These are phyloP conservation scores for Ophraella communa DNA, from an alignment of 2,888 invertebrate species.

Conservation along the genomic window DNA sequence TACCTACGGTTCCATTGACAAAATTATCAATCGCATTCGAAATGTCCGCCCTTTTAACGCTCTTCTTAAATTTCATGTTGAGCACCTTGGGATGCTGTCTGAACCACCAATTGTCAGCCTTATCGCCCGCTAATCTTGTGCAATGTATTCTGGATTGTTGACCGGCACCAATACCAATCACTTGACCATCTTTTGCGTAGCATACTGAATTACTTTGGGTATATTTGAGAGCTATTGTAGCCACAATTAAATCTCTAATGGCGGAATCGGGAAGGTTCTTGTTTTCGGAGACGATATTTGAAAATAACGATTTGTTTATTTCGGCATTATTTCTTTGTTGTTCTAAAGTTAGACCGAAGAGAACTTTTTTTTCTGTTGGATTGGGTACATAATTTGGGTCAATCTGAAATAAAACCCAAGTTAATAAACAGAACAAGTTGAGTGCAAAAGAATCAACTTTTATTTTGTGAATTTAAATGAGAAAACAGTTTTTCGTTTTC, in stretches of 20 bases:
- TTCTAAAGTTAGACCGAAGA: conserved; percentile 85
- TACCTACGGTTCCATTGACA: conserved; percentile 88
- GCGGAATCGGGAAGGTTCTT: conserved; percentile 75
- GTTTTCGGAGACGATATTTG: conserved; percentile 79
- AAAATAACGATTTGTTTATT: conserved; percentile 79
- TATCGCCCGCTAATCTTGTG: conserved; percentile 92
- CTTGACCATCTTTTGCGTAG: conserved; percentile 91
- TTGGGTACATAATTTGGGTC: conserved; percentile 85
- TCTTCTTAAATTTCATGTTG: conserved; percentile 82
- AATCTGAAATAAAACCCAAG: conserved; percentile 63
- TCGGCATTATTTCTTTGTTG: conserved; percentile 89
- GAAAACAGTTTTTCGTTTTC: too few relatives aligned
- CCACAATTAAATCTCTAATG: conserved; percentile 89
- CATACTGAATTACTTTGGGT: conserved; percentile 99
- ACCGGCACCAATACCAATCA: conserved; percentile 95
- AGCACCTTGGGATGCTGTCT: conserved; percentile 89
- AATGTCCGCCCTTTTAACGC: conserved; percentile 88
- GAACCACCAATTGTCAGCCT: conserved; percentile 98
- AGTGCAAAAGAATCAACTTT: too few relatives aligned
- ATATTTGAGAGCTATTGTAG: conserved; percentile 95
- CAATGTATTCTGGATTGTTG: conserved; percentile 99
- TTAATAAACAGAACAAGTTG: not conserved
- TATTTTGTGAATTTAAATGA: too few relatives aligned
- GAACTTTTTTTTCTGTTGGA: conserved; percentile 78
- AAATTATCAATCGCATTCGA: conserved; percentile 96